phyloP scores from a whole-genome alignment of 1,140 invertebrate species.

The Tetragnatha versicolor region DNA sequence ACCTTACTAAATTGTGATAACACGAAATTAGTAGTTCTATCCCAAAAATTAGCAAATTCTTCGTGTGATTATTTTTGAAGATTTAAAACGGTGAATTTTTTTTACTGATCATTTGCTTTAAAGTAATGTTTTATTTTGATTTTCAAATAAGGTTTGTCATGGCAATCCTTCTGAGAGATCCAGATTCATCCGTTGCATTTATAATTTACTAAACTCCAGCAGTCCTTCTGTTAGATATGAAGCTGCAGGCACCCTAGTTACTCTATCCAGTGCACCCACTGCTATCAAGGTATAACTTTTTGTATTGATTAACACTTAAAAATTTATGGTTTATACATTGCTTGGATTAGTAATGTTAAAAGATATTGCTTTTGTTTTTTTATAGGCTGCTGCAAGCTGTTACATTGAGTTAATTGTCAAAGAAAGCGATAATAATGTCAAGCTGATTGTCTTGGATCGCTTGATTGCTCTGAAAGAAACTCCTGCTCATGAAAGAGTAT shows the following conservation, averaged over 20 bases:
- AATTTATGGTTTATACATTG: not conserved
- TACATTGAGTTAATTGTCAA: conserved; percentile 99
- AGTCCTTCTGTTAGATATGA: conserved; percentile 98
- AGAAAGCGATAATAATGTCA: conserved; percentile 99
- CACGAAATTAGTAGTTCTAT: too few species aligned
- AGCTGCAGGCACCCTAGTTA: conserved; percentile 99
- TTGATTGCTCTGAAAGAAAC: conserved; percentile 87
- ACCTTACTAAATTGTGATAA: too few species aligned
- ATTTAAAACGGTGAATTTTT: too few species aligned
- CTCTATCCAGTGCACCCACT: conserved; percentile 93
- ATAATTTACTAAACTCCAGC: conserved; percentile 94
- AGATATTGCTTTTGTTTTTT: conserved; percentile 25
- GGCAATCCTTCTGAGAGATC: conserved; percentile 96
- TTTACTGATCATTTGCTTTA: too few species aligned
- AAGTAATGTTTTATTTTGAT: not conserved
- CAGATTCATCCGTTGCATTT: conserved; percentile 97
- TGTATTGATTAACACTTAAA: too few species aligned
- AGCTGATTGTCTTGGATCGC: conserved; percentile 96
- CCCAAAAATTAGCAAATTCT: too few species aligned
- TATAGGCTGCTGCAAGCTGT: conserved; percentile 88
- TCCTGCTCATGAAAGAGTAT: conserved; percentile 87
- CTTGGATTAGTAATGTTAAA: not conserved
- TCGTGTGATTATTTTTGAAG: too few species aligned
- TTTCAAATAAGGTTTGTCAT: conserved; percentile 80
- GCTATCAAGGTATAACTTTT: conserved; percentile 81